Conservation (phyloP, 2,797 vertebrate species). For the Centropyge bicolor region DNA sequence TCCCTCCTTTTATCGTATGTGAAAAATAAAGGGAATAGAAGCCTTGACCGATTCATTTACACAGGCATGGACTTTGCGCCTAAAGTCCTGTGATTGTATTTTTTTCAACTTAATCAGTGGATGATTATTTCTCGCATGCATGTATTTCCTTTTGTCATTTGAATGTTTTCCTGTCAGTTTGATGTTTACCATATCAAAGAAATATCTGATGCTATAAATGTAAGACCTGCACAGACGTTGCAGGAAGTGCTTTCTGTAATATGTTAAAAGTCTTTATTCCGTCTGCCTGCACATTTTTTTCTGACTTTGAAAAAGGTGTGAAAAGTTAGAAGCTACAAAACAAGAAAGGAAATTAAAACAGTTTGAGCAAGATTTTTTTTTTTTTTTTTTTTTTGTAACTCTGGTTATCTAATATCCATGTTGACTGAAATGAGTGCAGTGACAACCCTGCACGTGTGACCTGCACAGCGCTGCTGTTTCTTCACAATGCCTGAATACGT, state of each 20-base stretch:
- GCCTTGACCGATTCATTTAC: constrained; percentile 17
- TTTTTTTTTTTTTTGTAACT: neutral
- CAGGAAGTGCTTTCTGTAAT: neutral
- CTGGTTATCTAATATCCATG: neutral
- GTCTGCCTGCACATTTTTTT: neutral
- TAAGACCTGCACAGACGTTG: neutral
- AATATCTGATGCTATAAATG: neutral
- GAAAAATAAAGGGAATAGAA: constrained; percentile 2
- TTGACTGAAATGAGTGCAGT: neutral
- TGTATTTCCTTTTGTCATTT: constrained; percentile 17
- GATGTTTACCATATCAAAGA: constrained; percentile 1
- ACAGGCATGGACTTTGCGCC: constrained; percentile 6
- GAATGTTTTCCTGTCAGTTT: constrained; percentile 15
- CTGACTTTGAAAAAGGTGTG: neutral
- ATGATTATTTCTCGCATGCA: constrained; percentile 13
- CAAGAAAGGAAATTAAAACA: neutral
- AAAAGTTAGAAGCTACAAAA: constrained; percentile 4
- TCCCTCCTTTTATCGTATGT: constrained; percentile 10
- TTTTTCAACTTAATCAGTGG: constrained; percentile 11
- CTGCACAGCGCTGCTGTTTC: neutral
- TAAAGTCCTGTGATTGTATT: neutral
- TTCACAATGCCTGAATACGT: neutral
- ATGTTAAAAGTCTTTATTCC: neutral
- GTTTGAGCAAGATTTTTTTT: neutral
- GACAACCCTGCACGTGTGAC: neutral